Evolutionary conservation across 2,797 vertebrate species (phyloP), one percentile per base, ranked within the genome.

Genomic region (Columba guinea): DNA sequence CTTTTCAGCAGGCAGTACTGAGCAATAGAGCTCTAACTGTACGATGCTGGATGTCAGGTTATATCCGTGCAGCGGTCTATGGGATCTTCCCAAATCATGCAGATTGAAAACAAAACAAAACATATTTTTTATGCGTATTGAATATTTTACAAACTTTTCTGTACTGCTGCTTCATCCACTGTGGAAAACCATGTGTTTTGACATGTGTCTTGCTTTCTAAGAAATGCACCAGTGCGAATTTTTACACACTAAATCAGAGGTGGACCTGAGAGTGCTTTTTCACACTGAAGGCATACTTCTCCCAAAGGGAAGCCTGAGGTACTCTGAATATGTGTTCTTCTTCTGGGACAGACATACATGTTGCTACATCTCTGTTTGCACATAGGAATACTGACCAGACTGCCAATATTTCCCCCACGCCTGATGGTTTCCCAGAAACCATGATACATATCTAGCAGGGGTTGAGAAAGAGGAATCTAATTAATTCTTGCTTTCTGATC

Each of bases 401-500:
- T 79, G 79, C 48, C 65, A 90, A 9, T 51, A 62, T 84, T 30
- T 22, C 35, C 79, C 60, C 70, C 70, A 67, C 73, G 26, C 74
- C 32, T 82, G 70, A 44, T 21, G 53, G 69, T 70, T 94, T 96
- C 89, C 74, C 91, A 95, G 95, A 96, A 96, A 94, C 94, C 20
- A 7, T 13, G 95, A 96, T 96, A 71, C 9, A 7, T 39, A 96
- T 94, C 94, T 81, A 81, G 37, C 44, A 91, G 41, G 35, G 51
- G 32, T 97, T 96, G 91, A 67, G 95, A 96, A 95, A 96, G 87
- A 94, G 35, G 13, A 23, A 51, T 17, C 77, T 74, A 69, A 94
- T 96, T 94, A 91, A 81, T 79, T 65, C 62, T 70, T 81, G 32
- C 65, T 60, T 39, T 46, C 52, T 69, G 65, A 65, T 37, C 37